phyloP scores from a whole-genome alignment of 2,888 invertebrate genomes.

The Agonopterix arenella region DNA sequence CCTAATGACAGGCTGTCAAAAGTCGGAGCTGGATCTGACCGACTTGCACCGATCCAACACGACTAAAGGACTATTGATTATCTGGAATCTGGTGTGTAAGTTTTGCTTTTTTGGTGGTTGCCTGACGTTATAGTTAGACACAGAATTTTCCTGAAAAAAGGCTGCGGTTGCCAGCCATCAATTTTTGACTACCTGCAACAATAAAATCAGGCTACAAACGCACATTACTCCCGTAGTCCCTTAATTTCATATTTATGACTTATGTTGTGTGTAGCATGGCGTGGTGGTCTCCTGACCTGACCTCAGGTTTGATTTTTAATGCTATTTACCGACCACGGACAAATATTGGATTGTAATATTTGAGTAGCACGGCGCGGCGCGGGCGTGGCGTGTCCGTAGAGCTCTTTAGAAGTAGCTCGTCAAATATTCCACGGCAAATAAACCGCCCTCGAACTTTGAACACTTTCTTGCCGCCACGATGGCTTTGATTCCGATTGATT shows the following conservation, averaged over 20 bases:
- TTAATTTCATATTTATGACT: not conserved
- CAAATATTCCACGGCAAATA: not conserved
- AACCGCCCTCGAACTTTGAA: conserved; percentile 4
- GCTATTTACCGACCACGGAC: not conserved
- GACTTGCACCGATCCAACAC: no score
- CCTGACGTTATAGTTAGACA: no score
- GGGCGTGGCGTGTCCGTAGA: conserved; percentile 17
- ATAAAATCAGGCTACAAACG: no score
- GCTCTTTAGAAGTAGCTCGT: not conserved
- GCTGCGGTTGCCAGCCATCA: no score
- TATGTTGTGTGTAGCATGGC: not conserved
- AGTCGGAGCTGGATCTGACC: no score
- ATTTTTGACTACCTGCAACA: no score
- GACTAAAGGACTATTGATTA: no score
- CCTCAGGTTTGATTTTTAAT: conserved; percentile 13
- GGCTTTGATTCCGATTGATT: conserved; percentile 25
- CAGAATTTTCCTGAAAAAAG: no score
- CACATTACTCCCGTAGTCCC: not conserved
- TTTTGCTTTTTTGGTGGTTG: no score
- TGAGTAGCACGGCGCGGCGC: conserved; percentile 20
- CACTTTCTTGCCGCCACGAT: conserved; percentile 12
- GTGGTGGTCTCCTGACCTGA: not conserved
- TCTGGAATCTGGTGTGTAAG: no score
- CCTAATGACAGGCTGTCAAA: no score
- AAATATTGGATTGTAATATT: conserved; percentile 28